phyloP scores from a whole-genome alignment of 1,140 invertebrate genomes.

The Bicyclus anynana region DNA sequence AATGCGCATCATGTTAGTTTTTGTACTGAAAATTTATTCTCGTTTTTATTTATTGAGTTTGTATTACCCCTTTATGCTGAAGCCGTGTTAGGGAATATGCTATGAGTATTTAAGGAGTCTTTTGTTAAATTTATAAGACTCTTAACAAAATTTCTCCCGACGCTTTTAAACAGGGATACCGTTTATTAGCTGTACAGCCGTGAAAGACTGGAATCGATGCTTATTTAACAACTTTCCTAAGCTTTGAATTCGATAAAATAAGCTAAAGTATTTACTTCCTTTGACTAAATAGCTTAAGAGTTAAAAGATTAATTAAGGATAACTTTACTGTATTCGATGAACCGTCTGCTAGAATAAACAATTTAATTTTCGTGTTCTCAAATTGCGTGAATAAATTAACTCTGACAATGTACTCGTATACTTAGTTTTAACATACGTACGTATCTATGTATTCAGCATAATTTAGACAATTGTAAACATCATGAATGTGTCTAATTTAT shows the following conservation, averaged over 20 bases:
- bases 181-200: conserved; percentile 38
- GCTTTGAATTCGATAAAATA: conserved; percentile 64
- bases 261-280: conserved; percentile 62
- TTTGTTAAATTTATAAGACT: not conserved
- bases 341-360: not conserved
- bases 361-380: not conserved
- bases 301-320: conserved; percentile 66
- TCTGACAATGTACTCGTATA: not conserved
- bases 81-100: not conserved
- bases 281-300: conserved; percentile 69
- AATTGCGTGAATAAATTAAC: not conserved
- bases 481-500: too few relatives aligned
- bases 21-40: not conserved
- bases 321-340: conserved; percentile 17
- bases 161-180: conserved; percentile 43
- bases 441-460: not conserved
- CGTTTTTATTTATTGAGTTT: not conserved
- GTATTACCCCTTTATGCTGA: not conserved
- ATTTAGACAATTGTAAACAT: too few relatives aligned
- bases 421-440: not conserved
- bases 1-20: conserved; percentile 14
- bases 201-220: conserved; percentile 38
- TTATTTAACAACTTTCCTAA: conserved; percentile 62
- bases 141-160: not conserved
- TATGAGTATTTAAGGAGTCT: not conserved